Percentiles rank a stretch among this genome's conserved stretches.
Conservation (phyloP, 2,113 vertebrate species). For the Monopterus albus region DNA sequence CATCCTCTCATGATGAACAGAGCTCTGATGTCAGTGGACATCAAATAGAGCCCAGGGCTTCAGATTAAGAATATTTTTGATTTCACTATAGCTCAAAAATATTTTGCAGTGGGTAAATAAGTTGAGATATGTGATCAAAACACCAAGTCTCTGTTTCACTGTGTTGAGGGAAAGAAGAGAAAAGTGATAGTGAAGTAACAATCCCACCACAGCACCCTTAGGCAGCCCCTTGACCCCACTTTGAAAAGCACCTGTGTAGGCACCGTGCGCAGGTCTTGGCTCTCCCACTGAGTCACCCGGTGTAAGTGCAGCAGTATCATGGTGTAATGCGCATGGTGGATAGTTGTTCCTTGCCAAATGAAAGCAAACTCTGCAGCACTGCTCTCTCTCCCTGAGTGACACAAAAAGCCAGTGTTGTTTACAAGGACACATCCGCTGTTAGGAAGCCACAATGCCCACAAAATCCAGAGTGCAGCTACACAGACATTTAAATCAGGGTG, state of each 20-base stretch:
- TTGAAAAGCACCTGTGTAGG: conserved; percentile 53
- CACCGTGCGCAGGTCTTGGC: conserved; percentile 37
- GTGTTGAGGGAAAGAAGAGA: background rate
- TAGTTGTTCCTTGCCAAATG: conserved; percentile 49
- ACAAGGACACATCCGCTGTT: conserved; percentile 5
- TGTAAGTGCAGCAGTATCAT: conserved; percentile 38
- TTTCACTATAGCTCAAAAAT: background rate
- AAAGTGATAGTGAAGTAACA: conserved; percentile 19
- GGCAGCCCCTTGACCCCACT: conserved; percentile 43
- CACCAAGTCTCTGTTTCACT: background rate
- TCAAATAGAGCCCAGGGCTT: background rate
- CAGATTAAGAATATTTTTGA: background rate
- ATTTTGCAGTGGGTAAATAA: background rate
- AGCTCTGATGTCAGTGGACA: background rate
- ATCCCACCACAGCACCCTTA: conserved; percentile 10
- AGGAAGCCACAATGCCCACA: background rate
- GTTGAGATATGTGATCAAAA: conserved; percentile 26
- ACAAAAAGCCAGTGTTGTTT: conserved; percentile 18
- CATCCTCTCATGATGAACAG: background rate
- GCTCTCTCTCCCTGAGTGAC: conserved; percentile 33
- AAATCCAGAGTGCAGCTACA: background rate
- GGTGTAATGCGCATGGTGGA: conserved; percentile 33
- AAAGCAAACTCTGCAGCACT: conserved; percentile 38
- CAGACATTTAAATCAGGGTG: background rate
- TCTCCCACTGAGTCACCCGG: conserved; percentile 58